Evolutionary conservation across 1,140 invertebrate species (phyloP), one percentile per base, ranked within the genome.

Genomic region (Drosophila prosaltans): DNA sequence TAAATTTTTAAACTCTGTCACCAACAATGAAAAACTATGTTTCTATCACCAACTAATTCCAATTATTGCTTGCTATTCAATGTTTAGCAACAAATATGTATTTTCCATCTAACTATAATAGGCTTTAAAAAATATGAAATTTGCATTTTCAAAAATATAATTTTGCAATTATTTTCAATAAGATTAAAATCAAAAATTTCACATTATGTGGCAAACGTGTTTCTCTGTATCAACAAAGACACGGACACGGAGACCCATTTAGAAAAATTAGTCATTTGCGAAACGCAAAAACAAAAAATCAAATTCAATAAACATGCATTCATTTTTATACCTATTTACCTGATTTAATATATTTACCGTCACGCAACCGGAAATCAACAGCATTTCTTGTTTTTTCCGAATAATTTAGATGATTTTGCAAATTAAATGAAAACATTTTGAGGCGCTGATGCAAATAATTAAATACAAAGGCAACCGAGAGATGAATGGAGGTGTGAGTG

Each of bases 371-470:
- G 30, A 39, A 59, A 39, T 59, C n/a, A 39, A 28, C 41, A 43
- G 8, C 11, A 51, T 66, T 71, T 71, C 28, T 30, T 4, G 2
- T 36, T 36, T 36, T 36, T 26, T 24, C 3, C 21, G 48, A 68
- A 36, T 36, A 64, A 76, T 76, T 76, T 76, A 69, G 69, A 69
- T 59, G 59, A 76, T 61, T 69, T 76, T 64, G 60, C 57, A 59
- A 59, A 59, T 59, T 36, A 59, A 16, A 40, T 24, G 39, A 59
- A 59, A 39, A 59, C 57, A 59, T 59, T 59, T 68, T 26, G 66
- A 69, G 73, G 73, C 67, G 74, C 55, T 69, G 74, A 41, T 69
- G 73, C 73, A 75, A 68, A 75, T 75, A 74, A 75, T 75, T 75
- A 69, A 69, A 76, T 55, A 75, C 74, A 75, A 75, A 75, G 58